Evolutionary conservation across 1,140 invertebrate genomes (phyloP), one percentile per base, ranked within the genome.

Genomic region (Stenopsyche tienmushanensis): DNA sequence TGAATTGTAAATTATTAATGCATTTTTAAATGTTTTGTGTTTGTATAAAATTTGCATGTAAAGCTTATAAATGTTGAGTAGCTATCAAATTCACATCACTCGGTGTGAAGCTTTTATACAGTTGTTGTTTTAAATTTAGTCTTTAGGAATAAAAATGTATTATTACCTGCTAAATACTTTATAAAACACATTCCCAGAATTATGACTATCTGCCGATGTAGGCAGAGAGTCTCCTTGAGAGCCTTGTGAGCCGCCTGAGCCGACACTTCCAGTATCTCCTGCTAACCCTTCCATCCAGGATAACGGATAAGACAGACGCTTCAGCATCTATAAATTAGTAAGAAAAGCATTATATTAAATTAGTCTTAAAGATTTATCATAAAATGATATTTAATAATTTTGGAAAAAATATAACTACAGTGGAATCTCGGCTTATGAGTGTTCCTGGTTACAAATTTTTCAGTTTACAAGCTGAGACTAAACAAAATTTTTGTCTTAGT

Each of bases 211-310:
- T 2, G 83, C 81, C 9, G 87, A 87, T 47, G 86, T 84, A 7
- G 84, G 86, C 71, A 85, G 81, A 0, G 78, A 78, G 71, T 80
- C 78, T 23, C 66, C 67, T 54, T 78, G 78, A 0, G 79, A 80
- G 67, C 81, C 79, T 59, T 72, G 72, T 8, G 63, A 65, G 52
- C 74, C 73, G 5, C 77, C 77, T 57, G 71, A 50, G 47, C 49
- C 68, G 17, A 58, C 34, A 57, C 72, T 52, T 15, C 85, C 82
- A 66, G 83, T 81, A 42, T 90, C 88, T 24, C 88, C 87, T 1
- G 89, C 88, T 17, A 92, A 78, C 17, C 91, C 92, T 78, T 94
- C 93, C 84, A 96, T 91, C 92, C 92, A 94, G 1, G 92, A 89
- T 45, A 95, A 77, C n/a, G 93, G 93, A 79, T 95, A 94, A 0